Percentiles rank a stretch among this genome's conserved stretches.
Evolutionary conservation across 2,888 invertebrate genomes (phyloP).

Genomic region (Rutpela maculata): DNA sequence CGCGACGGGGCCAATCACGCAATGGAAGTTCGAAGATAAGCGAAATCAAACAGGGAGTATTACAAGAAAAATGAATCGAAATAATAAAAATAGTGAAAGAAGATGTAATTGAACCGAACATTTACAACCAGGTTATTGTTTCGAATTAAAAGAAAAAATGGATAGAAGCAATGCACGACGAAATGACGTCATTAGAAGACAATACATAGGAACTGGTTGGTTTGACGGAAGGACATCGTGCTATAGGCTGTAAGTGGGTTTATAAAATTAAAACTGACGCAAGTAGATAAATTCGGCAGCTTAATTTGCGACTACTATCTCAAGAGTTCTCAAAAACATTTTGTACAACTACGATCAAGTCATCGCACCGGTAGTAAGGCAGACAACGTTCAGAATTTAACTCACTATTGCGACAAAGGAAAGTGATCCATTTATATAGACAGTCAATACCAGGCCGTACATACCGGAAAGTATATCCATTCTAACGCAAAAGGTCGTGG

Average conservation of each 20-base stretch:
- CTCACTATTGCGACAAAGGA: slow-evolving; percentile 31
- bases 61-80: too few relatives aligned
- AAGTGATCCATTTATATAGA: not conserved
- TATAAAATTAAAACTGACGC: not conserved
- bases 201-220: not conserved
- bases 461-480: not conserved
- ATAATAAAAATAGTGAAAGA: not conserved
- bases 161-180: not conserved
- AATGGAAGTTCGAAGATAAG: not conserved
- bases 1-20: not conserved
- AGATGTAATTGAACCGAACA: not conserved
- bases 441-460: not conserved
- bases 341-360: slow-evolving; percentile 40
- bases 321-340: slow-evolving; percentile 41
- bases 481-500: not conserved
- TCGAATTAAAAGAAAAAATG: not conserved
- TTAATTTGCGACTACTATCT: slow-evolving; percentile 40
- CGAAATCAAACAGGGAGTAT: too few relatives aligned
- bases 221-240: too few relatives aligned
- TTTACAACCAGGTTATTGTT: not conserved
- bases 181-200: slow-evolving; percentile 1
- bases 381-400: slow-evolving; percentile 35
- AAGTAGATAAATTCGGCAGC: too few relatives aligned
- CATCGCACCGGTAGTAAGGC: slow-evolving; percentile 36
- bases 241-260: not conserved